These are phyloP conservation scores for Lepetodrilus schrolli DNA, from an alignment of 2,888 invertebrate genomes.

Conservation along the genomic window DNA sequence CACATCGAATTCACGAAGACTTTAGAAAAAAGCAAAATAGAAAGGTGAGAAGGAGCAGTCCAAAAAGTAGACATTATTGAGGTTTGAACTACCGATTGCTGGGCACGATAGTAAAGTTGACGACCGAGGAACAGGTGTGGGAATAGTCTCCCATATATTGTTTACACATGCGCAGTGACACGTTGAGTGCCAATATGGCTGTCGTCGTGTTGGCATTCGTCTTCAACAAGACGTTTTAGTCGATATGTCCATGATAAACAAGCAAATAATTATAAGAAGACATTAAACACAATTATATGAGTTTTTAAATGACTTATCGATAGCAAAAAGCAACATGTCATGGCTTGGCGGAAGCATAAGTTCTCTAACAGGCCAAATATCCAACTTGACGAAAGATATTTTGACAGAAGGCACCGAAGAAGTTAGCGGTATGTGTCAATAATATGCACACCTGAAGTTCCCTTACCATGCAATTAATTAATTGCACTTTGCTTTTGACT, in stretches of 20 bases:
- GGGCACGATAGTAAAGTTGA: too few species aligned
- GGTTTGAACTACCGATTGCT: too few species aligned
- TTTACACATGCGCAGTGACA: slow-evolving; percentile 42
- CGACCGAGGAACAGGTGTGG: too few species aligned
- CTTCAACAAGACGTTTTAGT: slow-evolving; percentile 14
- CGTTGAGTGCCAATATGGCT: slow-evolving; percentile 52
- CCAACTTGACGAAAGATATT: slow-evolving; percentile 90
- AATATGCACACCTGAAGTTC: too few species aligned
- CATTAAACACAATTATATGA: not conserved
- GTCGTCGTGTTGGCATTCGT: slow-evolving; percentile 58
- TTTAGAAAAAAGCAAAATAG: too few species aligned
- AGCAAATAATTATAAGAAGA: not conserved
- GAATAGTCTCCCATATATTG: slow-evolving; percentile 33
- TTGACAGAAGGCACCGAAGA: slow-evolving; percentile 84
- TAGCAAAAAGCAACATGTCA: slow-evolving; percentile 69
- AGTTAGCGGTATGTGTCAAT: slow-evolving; percentile 79
- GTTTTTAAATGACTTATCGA: not conserved
- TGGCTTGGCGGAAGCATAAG: slow-evolving; percentile 78
- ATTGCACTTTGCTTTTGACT: too few species aligned
- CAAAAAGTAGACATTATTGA: too few species aligned
- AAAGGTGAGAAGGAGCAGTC: too few species aligned
- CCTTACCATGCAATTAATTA: too few species aligned
- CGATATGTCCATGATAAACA: not conserved
- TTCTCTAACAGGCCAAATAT: slow-evolving; percentile 88
- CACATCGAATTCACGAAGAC: too few species aligned